A percentile compares a stretch with the other conserved stretches of the same genome.
Evolutionary conservation across 2,113 vertebrate genomes (phyloP).

Genomic region (Gyps fulvus): DNA sequence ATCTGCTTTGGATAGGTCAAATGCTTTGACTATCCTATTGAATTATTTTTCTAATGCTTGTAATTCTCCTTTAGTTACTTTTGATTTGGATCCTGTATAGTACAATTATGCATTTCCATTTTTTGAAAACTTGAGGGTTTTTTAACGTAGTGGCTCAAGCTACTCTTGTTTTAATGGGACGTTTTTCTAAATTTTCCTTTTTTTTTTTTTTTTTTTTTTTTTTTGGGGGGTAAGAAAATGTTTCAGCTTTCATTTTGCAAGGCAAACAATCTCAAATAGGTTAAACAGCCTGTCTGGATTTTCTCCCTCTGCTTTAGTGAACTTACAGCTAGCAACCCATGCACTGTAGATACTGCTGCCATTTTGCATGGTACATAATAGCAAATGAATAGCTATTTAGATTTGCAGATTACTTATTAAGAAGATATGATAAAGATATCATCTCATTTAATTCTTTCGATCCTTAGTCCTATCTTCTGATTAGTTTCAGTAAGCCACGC

Average conservation of each 20-base stretch:
- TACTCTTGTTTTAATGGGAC: background rate
- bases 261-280: background rate
- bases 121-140: background rate
- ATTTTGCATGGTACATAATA: slow-evolving; percentile 24
- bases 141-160: background rate
- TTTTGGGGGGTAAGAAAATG: rapidly evolving
- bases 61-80: background rate
- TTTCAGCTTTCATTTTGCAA: background rate
- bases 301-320: background rate
- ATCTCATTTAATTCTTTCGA: slow-evolving; percentile 45
- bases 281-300: background rate
- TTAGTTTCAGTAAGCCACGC: slow-evolving; percentile 12
- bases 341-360: background rate
- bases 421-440: slow-evolving; percentile 52
- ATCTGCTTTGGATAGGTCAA: background rate
- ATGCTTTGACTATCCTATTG: background rate
- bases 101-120: background rate
- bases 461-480: slow-evolving; percentile 30
- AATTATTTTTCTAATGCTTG: background rate
- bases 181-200: background rate
- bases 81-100: background rate
- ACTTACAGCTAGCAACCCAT: background rate
- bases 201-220: background rate
- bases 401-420: slow-evolving; percentile 47
- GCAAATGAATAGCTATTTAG: slow-evolving; percentile 47